Evolutionary conservation across 2,888 invertebrate genomes (phyloP), one percentile per base, ranked within the genome.

Genomic region (Bruchidius siliquastri): DNA sequence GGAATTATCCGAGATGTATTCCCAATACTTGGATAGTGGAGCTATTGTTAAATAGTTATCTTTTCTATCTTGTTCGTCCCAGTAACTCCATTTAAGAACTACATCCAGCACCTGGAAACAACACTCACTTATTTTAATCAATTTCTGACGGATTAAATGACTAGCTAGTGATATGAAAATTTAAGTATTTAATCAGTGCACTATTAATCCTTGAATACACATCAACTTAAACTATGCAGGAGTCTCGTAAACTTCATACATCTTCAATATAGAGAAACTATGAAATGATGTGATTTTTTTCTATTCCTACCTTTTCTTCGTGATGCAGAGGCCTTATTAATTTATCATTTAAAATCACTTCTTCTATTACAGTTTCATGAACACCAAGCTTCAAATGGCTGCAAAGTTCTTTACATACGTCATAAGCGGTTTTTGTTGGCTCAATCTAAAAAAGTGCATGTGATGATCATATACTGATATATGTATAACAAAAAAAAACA

Each of bases 41-140:
- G 83, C 82, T 13, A 96, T 87, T 21, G 94, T 88, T 67, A 96
- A 88, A 83, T 93, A 92, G 84, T 96, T 96, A 80, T 94, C 91
- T 83, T 93, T 94, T 66, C 96, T 89, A 85, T 96, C 95, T n/a
- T 91, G 90, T 75, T 93, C 92, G 72, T 94, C 92, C 96, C 97
- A 97, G 82, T 94, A 93, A 0, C 95, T 92, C 97, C 97, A 97
- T 72, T 93, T 90, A 0, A 94, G 87, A 0, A 93, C 93, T 0
- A 91, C 90, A 79, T 92, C 90, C 0, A 92, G 84, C 0, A 92
- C 83, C 86, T 86, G 72, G 71, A 78, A 80, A 72, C 22, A 20
- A 69, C 22, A 20, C n/a, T 13, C 18, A 18, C 49, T 49, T 18
- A 49, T 18, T 49, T 49, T 18, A 3, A 49, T 49, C 49, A 18